Base-by-base conservation (phyloP, 2,888 invertebrate species). In the Myopa testacea region DNA sequence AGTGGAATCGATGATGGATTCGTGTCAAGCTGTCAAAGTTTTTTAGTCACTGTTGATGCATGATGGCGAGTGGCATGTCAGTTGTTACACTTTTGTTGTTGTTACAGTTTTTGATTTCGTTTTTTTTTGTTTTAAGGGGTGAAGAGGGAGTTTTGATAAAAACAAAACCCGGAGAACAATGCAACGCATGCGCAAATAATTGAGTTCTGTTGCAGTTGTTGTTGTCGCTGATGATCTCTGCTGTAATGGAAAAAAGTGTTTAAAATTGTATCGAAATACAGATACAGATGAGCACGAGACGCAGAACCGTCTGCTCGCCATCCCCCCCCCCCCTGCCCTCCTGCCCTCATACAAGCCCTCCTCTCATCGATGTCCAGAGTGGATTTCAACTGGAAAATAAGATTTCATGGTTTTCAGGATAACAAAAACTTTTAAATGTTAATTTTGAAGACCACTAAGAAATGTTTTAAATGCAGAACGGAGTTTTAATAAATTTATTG, bases 171-270 rank as follows among this genome's bases (percentile, higher is more conserved):
- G 34, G 16, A 34, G 38, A 34, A 19, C 37, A 58, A 58, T 55
- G 55, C 19, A 55, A n/a, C 55, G 16, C 70, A 60, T 58, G 38
- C 60, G 71, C 71, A 60, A 60, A 72, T 72, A 72, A 72, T 72
- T 58, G 58, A 16, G 12, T 58, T 38, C 19, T 71, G 2, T 60
- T 72, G 58, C 45, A 26, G 26, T 34, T 71, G 37, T 4, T 70
- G 55, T 19, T 71, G 70, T 16, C 26, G 70, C 55, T 55, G 70
- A 71, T 72, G 34, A 58, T 16, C 40, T 72, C 38, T 60, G 58
- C 60, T 19, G 71, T 60, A 19, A 38, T 60, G 37, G 45, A 45
- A 58, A 26, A 72, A 58, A 72, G 58, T 72, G 52, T 52, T 14
- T 5, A 58, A 45, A 63, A 63, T 14, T 12, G 19, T 12, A 19